phyloP scores from a whole-genome alignment of 2,797 vertebrate genomes.

The Yasuhikotakia modesta region DNA sequence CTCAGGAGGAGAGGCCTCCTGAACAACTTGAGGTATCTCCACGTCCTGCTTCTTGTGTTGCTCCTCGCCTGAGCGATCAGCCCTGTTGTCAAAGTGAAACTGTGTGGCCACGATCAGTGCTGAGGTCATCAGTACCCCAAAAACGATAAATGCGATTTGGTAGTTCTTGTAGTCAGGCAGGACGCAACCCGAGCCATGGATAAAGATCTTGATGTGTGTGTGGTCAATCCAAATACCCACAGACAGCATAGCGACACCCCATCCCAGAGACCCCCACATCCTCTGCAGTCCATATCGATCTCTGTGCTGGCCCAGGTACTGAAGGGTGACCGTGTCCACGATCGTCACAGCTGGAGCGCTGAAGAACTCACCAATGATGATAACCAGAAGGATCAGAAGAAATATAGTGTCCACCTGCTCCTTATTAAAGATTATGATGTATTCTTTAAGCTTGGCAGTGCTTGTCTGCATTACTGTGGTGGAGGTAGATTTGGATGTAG shows the following conservation, averaged over 20 bases:
- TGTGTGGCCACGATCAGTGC: constrained; percentile 90
- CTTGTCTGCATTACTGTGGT: constrained; percentile 22
- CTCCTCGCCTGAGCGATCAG: constrained; percentile 28
- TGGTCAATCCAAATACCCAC: constrained; percentile 97
- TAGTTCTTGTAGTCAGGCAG: constrained; percentile 89
- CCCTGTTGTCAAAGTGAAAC: constrained; percentile 83
- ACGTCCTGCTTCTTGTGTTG: constrained; percentile 48
- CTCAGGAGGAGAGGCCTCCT: constrained; percentile 66
- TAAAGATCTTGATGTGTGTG: constrained; percentile 74
- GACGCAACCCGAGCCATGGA: constrained; percentile 82
- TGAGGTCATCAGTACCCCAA: constrained; percentile 91
- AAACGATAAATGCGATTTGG: constrained; percentile 91
- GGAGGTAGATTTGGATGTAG: constrained; percentile 14
- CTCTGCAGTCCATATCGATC: constrained; percentile 95
- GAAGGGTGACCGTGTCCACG: constrained; percentile 93
- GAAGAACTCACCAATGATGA: constrained; percentile 97
- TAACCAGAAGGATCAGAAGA: constrained; percentile 89
- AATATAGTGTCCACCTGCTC: constrained; percentile 92
- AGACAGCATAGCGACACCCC: constrained; percentile 94
- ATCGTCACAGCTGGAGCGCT: constrained; percentile 95
- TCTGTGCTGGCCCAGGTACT: constrained; percentile 89
- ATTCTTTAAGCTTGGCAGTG: constrained; percentile 59
- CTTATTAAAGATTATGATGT: constrained; percentile 75
- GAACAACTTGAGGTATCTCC: constrained; percentile 55
- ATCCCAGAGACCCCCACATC: constrained; percentile 98